Conservation (phyloP, 2,113 vertebrate species). For the Cepphus grylle region DNA sequence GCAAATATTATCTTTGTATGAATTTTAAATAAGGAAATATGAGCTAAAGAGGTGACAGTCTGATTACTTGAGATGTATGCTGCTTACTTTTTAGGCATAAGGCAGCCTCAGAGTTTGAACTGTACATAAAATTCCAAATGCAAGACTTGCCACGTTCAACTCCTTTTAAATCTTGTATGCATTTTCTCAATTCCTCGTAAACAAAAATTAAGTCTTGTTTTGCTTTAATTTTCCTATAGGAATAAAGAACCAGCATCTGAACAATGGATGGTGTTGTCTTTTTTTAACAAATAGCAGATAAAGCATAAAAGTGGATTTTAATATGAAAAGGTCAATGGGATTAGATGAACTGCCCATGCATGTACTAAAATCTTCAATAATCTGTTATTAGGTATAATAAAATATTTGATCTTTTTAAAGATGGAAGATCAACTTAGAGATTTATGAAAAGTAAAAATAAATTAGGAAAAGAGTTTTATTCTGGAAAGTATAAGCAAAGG, state of each 20-base stretch:
- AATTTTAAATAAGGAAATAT: neutral
- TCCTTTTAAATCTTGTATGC: neutral
- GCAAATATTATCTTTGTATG: neutral
- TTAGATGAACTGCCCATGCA: conserved; percentile 32
- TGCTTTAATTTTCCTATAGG: neutral
- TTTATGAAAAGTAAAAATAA: conserved; percentile 46
- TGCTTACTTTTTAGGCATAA: neutral
- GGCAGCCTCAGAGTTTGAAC: rapidly evolving
- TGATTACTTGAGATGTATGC: too few relatives aligned
- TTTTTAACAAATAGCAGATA: neutral
- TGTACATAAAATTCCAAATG: neutral
- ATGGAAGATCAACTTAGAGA: neutral
- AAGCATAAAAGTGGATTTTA: conserved; percentile 50
- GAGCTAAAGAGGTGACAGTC: neutral
- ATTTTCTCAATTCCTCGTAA: neutral
- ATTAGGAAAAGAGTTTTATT: conserved; percentile 19
- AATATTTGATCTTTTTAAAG: conserved; percentile 60
- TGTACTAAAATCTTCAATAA: conserved; percentile 45
- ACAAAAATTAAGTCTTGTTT: neutral
- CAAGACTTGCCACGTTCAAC: rapidly evolving
- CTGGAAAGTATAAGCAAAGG: neutral
- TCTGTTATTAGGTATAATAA: conserved; percentile 46
- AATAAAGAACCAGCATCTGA: neutral
- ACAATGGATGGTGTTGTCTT: neutral
- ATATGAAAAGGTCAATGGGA: conserved; percentile 54